phyloP scores from a whole-genome alignment of 1,140 invertebrate species.

The Macrobrachium nipponense region DNA sequence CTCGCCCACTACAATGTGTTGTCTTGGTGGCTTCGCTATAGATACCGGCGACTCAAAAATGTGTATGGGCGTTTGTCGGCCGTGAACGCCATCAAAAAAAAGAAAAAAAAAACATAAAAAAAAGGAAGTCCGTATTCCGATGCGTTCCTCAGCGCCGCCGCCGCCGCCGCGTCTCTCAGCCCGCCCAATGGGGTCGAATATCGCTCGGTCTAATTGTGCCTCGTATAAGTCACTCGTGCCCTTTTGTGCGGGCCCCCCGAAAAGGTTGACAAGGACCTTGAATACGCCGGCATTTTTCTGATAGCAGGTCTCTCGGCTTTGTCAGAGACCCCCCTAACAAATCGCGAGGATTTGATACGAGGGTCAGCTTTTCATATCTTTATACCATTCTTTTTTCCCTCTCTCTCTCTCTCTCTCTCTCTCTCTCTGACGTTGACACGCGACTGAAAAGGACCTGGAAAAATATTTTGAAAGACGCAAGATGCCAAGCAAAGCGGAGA shows the following conservation, averaged over 20 bases:
- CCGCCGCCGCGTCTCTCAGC: too few species aligned
- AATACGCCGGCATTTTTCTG: conserved; percentile 7
- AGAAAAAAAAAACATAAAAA: neutral
- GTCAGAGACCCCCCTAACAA: conserved; percentile 15
- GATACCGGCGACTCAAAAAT: too few species aligned
- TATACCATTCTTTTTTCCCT: neutral
- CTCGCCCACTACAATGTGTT: neutral
- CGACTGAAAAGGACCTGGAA: conserved; percentile 28
- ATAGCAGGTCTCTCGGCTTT: neutral
- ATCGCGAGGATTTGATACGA: conserved; percentile 24
- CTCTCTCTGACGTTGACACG: conserved; percentile 32
- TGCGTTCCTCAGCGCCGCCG: neutral
- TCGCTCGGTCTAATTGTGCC: conserved; percentile 31
- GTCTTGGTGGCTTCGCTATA: too few species aligned
- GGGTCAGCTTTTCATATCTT: conserved; percentile 26
- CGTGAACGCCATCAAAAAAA: too few species aligned
- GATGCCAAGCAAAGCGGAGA: conserved; percentile 10
- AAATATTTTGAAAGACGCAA: conserved; percentile 37
- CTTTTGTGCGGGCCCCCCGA: neutral
- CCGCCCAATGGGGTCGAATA: neutral
- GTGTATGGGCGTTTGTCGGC: too few species aligned
- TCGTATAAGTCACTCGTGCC: conserved; percentile 4
- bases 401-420: conserved; percentile 1
- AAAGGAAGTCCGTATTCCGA: neutral
- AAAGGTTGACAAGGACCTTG: neutral